phyloP scores from a whole-genome alignment of 2,888 invertebrate species.

The Catocala sponsa region DNA sequence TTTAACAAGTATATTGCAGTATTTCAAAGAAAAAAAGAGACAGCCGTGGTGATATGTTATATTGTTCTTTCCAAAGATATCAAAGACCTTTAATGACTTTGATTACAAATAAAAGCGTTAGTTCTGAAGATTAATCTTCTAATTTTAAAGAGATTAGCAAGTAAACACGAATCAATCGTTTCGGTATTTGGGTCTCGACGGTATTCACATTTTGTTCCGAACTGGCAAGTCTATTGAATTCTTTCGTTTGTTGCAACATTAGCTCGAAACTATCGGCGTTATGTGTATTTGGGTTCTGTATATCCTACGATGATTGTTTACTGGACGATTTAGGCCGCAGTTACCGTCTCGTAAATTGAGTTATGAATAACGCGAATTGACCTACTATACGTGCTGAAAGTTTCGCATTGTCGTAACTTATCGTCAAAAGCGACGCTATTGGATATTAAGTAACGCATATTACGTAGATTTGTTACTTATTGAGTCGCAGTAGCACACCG shows the following conservation, averaged over 20 bases:
- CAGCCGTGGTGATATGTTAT: too few species aligned
- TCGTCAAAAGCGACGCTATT: too few species aligned
- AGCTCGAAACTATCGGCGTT: neutral
- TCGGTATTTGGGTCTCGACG: conserved; percentile 16
- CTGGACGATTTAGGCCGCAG: neutral
- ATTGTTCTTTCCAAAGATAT: too few species aligned
- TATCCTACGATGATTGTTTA: neutral
- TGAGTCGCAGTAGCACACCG: too few species aligned
- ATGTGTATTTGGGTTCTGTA: neutral
- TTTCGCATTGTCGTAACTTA: too few species aligned
- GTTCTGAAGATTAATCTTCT: conserved; percentile 1
- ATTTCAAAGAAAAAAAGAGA: too few species aligned
- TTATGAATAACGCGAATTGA: too few species aligned
- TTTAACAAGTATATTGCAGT: too few species aligned
- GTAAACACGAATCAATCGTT: conserved; percentile 25
- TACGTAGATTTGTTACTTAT: neutral
- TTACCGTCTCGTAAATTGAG: neutral
- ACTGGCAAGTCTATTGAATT: conserved; percentile 28
- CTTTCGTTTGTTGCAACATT: conserved; percentile 22
- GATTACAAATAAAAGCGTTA: neutral
- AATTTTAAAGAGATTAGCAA: conserved; percentile 9
- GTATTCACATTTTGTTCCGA: conserved; percentile 18
- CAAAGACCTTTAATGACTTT: too few species aligned
- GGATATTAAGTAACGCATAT: neutral
- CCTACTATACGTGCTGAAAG: too few species aligned